These are phyloP conservation scores for Thera obeliscata DNA, from an alignment of 2,888 invertebrate species.

Conservation along the genomic window DNA sequence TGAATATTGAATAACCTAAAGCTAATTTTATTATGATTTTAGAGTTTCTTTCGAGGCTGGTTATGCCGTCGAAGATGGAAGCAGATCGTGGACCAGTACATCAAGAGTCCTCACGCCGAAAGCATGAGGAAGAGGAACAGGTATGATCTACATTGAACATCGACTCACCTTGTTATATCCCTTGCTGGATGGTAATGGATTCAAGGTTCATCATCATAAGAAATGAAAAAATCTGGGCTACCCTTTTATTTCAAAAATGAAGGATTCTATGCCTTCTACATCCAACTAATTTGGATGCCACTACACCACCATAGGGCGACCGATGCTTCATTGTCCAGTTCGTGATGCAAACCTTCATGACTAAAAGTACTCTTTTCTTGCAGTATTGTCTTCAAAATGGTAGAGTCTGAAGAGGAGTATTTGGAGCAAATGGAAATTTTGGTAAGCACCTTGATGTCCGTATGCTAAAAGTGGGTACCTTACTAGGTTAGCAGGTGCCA, in stretches of 20 bases:
- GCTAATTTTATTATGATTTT: constrained; percentile 30
- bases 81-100: constrained; percentile 97
- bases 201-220: too few relatives aligned
- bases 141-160: constrained; percentile 59
- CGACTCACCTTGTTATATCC: too few relatives aligned
- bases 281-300: too few relatives aligned
- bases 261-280: too few relatives aligned
- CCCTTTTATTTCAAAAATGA: too few relatives aligned
- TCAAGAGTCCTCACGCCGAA: constrained; percentile 96
- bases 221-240: too few relatives aligned
- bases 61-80: constrained; percentile 96
- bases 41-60: constrained; percentile 98
- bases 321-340: too few relatives aligned
- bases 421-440: constrained; percentile 93
- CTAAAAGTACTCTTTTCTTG: constrained; percentile 16
- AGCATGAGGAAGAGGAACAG: constrained; percentile 96
- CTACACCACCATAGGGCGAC: too few relatives aligned
- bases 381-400: constrained; percentile 95
- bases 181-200: constrained; percentile 33
- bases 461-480: too few relatives aligned
- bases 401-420: constrained; percentile 96
- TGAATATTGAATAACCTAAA: background rate
- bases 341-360: background rate
- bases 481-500: too few relatives aligned
- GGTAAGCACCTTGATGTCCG: constrained; percentile 51